Evolutionary conservation across 2,888 invertebrate genomes (phyloP).

Genomic region (Apotomis betuletana): DNA sequence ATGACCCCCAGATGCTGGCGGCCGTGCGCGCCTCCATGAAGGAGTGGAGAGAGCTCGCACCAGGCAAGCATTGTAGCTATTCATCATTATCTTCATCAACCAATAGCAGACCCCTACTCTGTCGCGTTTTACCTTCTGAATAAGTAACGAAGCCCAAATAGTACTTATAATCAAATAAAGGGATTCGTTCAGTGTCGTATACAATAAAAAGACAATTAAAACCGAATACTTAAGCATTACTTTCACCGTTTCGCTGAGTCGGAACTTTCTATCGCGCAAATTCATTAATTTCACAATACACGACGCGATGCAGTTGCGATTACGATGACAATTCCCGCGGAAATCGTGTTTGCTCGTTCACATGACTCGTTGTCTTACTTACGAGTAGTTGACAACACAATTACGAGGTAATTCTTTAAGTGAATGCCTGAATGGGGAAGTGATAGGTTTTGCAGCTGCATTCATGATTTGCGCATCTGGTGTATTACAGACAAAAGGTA

Average conservation of each 20-base stretch:
- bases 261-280: slow-evolving; percentile 58
- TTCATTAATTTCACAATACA: slow-evolving; percentile 58
- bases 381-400: slow-evolving; percentile 14
- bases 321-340: slow-evolving; percentile 23
- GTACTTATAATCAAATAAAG: not conserved
- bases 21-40: slow-evolving; percentile 89
- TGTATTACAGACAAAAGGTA: too few relatives aligned
- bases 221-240: slow-evolving; percentile 46
- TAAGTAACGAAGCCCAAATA: too few relatives aligned
- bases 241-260: slow-evolving; percentile 60
- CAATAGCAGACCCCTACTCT: too few relatives aligned
- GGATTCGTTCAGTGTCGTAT: slow-evolving; percentile 34
- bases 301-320: slow-evolving; percentile 40
- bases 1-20: slow-evolving; percentile 87
- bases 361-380: slow-evolving; percentile 16
- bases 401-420: slow-evolving; percentile 14
- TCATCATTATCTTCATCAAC: too few relatives aligned
- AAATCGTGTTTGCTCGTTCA: slow-evolving; percentile 28
- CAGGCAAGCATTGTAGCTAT: slow-evolving; percentile 59
- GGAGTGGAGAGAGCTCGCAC: slow-evolving; percentile 84
- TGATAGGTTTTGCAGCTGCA: not conserved
- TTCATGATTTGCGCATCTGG: not conserved
- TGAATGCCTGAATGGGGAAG: slow-evolving; percentile 20
- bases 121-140: too few relatives aligned
- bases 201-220: slow-evolving; percentile 47